These are phyloP conservation scores for Noctua pronuba DNA, from an alignment of 2,888 invertebrate genomes.

Conservation along the genomic window DNA sequence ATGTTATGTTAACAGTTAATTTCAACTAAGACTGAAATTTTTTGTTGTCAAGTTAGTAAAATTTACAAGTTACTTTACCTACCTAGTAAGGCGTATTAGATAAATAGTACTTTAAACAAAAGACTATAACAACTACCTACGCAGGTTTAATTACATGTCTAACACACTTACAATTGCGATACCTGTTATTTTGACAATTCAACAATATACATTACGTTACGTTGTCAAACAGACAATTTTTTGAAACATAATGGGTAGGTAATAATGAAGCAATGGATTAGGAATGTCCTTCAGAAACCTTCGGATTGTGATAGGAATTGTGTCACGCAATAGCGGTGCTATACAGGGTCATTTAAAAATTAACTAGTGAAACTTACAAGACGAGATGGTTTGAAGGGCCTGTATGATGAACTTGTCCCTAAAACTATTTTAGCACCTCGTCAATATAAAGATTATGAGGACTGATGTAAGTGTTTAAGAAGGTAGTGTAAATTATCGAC, in stretches of 20 bases:
- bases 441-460: slow-evolving; percentile 35
- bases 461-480: slow-evolving; percentile 37
- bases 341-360: not conserved
- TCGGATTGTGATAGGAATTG: not conserved
- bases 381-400: not conserved
- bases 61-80: not conserved
- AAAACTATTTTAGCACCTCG: slow-evolving; percentile 20
- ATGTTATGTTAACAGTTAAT: not conserved
- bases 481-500: slow-evolving; percentile 49
- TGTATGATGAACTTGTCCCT: not conserved
- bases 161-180: not conserved
- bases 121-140: not conserved
- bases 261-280: not conserved
- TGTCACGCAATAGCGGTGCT: not conserved
- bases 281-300: not conserved
- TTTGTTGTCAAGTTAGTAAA: too few relatives aligned
- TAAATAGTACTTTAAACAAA: not conserved
- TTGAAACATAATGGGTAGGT: not conserved
- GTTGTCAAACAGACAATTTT: not conserved
- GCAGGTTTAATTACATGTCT: not conserved
- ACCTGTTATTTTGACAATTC: not conserved
- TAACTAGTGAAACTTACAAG: not conserved
- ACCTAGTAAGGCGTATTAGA: not conserved
- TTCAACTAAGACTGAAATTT: not conserved
- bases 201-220: not conserved